Evolutionary conservation across 2,888 invertebrate genomes (phyloP).

Genomic region (Sesia apiformis): DNA sequence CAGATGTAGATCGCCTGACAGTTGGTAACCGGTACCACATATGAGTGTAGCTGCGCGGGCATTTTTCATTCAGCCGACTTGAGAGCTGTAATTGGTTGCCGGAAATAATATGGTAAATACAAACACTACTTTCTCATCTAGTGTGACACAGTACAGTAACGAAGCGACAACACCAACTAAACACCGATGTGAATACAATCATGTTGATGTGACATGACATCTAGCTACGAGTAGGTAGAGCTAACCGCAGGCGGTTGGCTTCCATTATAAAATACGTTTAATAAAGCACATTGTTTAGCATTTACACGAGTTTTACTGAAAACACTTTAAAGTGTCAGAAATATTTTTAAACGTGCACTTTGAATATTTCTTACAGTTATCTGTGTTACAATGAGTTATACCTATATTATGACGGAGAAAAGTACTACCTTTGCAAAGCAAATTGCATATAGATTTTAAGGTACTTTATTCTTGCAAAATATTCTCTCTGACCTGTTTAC

Average conservation of each 20-base stretch:
- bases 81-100: too few species aligned
- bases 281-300: conserved; percentile 40
- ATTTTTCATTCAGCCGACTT: too few species aligned
- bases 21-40: too few species aligned
- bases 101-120: conserved; percentile 18
- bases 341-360: background rate
- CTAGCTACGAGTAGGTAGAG: conserved; percentile 30
- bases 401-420: too few species aligned
- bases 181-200: conserved; percentile 38
- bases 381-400: too few species aligned
- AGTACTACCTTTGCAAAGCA: too few species aligned
- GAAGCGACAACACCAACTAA: conserved; percentile 70
- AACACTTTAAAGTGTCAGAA: conserved; percentile 17
- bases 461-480: too few species aligned
- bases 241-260: conserved; percentile 18
- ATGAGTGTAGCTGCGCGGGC: too few species aligned
- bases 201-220: conserved; percentile 24
- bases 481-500: conserved; percentile 2
- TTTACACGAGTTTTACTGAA: conserved; percentile 4
- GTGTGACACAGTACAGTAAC: conserved; percentile 43
- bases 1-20: too few species aligned
- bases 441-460: too few species aligned
- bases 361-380: background rate
- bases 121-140: conserved; percentile 52
- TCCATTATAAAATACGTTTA: conserved; percentile 20